phyloP scores from a whole-genome alignment of 2,113 vertebrate genomes.

The Strix uralensis region DNA sequence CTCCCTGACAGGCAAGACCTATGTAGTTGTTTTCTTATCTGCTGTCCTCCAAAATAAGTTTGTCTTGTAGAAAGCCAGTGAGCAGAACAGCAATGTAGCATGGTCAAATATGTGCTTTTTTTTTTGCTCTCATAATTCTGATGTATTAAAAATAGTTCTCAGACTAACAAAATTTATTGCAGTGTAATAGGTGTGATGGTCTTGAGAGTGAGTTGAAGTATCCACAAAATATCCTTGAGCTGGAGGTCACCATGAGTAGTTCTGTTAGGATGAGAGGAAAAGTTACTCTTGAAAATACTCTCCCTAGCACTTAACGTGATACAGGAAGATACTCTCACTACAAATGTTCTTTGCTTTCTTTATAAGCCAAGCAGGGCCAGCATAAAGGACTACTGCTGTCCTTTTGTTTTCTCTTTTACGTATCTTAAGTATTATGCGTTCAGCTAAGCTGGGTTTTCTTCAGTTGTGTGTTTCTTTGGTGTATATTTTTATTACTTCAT shows the following conservation, averaged over 20 bases:
- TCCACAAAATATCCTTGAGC: neutral
- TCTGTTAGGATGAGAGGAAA: neutral
- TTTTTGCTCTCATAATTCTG: neutral
- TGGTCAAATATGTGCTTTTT: neutral
- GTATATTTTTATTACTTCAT: neutral
- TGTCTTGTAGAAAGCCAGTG: neutral
- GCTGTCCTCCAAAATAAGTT: neutral
- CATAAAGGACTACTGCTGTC: neutral
- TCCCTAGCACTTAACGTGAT: neutral
- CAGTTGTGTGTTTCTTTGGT: neutral
- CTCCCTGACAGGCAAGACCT: neutral
- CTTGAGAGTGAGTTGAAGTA: neutral
- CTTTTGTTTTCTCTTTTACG: neutral
- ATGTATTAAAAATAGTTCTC: neutral
- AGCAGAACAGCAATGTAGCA: neutral
- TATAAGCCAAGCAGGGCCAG: neutral
- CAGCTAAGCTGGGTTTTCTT: neutral
- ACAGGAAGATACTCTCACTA: neutral
- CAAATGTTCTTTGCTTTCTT: neutral
- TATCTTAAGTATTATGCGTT: neutral
- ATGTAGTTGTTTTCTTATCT: neutral
- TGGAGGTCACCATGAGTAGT: neutral
- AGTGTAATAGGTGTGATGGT: neutral
- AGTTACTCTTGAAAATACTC: neutral
- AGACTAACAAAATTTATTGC: neutral